Percentiles rank a stretch among this genome's conserved stretches.
Conservation (phyloP, 2,888 invertebrate genomes). For the Parapristionchus giblindavisi region DNA sequence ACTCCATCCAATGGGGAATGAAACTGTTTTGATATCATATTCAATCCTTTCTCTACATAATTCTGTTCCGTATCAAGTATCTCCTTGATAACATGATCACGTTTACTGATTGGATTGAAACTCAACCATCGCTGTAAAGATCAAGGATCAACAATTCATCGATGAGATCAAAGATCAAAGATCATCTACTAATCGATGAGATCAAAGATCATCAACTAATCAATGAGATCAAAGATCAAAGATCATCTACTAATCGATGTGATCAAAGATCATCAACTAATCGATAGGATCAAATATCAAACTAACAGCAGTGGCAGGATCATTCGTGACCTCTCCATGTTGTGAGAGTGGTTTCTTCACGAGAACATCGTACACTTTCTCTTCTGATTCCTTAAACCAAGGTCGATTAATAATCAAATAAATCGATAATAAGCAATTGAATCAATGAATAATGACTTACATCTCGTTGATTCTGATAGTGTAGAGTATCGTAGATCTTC, state of each 20-base stretch:
- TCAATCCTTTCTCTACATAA: constrained; percentile 87
- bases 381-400: constrained; percentile 38
- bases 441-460: background rate
- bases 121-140: constrained; percentile 49
- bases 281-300: background rate
- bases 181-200: too few relatives aligned
- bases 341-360: constrained; percentile 31
- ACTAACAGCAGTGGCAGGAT: constrained; percentile 25
- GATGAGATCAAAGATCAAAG: background rate
- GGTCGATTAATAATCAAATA: background rate
- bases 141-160: background rate
- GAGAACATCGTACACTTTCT: constrained; percentile 42
- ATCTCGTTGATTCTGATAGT: constrained; percentile 40
- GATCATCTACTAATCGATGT: too few relatives aligned
- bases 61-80: constrained; percentile 92
- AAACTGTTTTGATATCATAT: constrained; percentile 70
- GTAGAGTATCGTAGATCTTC: constrained; percentile 55
- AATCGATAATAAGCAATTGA: background rate
- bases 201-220: background rate
- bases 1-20: constrained; percentile 75
- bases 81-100: constrained; percentile 84
- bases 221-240: background rate
- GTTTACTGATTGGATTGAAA: constrained; percentile 78
- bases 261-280: background rate
- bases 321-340: background rate